These are phyloP conservation scores for Aplocera efformata DNA, from an alignment of 2,888 invertebrate genomes.

Conservation along the genomic window DNA sequence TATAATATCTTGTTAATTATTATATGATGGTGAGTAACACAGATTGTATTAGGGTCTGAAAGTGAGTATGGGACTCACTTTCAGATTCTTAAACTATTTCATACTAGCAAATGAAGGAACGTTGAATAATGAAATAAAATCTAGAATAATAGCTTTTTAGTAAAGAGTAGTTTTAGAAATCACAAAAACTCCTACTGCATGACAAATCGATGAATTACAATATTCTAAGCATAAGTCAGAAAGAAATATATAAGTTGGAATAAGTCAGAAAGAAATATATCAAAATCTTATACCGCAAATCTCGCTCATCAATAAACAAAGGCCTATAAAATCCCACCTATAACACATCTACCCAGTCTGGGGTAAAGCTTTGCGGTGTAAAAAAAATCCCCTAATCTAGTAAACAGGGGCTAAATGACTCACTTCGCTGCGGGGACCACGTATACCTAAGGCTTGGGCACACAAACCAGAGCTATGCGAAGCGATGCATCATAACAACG, in stretches of 20 bases:
- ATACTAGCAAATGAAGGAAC: no score
- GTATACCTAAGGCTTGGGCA: slow-evolving; percentile 36
- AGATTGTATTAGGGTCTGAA: no score
- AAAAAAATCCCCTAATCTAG: slow-evolving; percentile 79
- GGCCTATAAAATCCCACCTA: slow-evolving; percentile 54
- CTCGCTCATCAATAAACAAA: slow-evolving; percentile 48
- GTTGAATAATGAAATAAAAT: no score
- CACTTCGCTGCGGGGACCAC: slow-evolving; percentile 71
- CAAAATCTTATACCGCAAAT: slow-evolving; percentile 44
- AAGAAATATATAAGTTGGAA: neutral
- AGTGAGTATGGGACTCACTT: no score
- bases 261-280: slow-evolving; percentile 4
- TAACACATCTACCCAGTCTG: slow-evolving; percentile 58
- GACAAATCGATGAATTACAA: no score
- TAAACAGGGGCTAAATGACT: slow-evolving; percentile 79
- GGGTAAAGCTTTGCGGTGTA: slow-evolving; percentile 68
- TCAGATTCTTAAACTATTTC: no score
- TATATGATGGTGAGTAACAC: no score
- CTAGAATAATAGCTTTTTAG: no score
- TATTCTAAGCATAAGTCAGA: no score
- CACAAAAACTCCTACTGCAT: no score
- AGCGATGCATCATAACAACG: neutral
- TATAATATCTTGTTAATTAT: no score
- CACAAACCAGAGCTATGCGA: neutral
- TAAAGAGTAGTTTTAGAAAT: no score